A percentile compares a stretch with the other conserved stretches of the same genome.
Evolutionary conservation across 1,140 invertebrate genomes (phyloP).

Genomic region (Bombus difficillimus): DNA sequence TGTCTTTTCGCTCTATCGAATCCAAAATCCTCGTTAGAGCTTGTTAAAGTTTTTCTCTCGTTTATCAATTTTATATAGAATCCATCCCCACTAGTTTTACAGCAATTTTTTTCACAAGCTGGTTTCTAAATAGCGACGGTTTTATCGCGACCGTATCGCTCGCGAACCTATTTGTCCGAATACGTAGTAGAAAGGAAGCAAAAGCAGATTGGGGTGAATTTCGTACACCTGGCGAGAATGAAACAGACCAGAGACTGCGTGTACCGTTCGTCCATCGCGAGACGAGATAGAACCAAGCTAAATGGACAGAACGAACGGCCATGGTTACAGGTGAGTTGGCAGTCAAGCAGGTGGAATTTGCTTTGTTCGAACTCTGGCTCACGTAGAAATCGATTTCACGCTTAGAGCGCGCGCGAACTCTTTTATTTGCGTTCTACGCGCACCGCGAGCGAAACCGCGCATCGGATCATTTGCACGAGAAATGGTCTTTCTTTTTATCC

Average conservation of each 20-base stretch:
- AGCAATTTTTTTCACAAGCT: neutral
- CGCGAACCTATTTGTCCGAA: constrained; percentile 12
- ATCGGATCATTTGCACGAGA: constrained; percentile 7
- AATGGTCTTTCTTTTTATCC: neutral
- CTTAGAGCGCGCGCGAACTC: neutral
- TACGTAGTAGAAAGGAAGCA: constrained; percentile 44
- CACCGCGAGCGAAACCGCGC: neutral
- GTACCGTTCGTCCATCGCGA: constrained; percentile 23
- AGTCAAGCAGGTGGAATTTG: constrained; percentile 14
- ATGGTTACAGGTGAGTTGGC: constrained; percentile 18
- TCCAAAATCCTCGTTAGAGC: neutral
- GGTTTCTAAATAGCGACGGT: constrained; percentile 5
- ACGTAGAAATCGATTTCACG: constrained; percentile 37
- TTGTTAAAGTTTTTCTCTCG: neutral
- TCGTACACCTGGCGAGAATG: constrained; percentile 37
- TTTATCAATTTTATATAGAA: too few relatives aligned
- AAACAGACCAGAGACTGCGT: constrained; percentile 48
- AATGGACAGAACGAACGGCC: constrained; percentile 36
- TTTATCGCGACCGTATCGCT: constrained; percentile 46
- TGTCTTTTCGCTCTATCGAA: neutral
- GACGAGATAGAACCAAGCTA: constrained; percentile 16
- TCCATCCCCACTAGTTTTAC: accelerated
- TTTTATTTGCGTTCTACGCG: constrained; percentile 26
- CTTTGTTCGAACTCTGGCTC: neutral
- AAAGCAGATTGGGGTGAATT: neutral